Percentiles rank a stretch among this genome's conserved stretches.
Evolutionary conservation across 2,113 vertebrate species (phyloP).

Genomic region (Coryphaenoides rupestris): DNA sequence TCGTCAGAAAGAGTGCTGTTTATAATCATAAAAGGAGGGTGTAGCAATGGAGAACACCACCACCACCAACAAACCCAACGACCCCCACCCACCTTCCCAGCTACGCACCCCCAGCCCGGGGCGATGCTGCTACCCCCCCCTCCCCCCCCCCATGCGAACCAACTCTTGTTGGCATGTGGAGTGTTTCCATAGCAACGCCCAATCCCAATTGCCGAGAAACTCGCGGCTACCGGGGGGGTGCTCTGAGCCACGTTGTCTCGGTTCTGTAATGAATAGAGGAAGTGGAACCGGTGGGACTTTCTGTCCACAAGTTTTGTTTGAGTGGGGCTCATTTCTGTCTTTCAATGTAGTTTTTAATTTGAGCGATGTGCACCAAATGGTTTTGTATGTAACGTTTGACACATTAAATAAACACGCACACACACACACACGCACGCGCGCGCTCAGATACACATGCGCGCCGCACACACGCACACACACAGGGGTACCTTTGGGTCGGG

Average conservation of each 20-base stretch:
- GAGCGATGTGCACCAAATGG: conserved; percentile 10
- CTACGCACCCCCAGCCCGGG: no score
- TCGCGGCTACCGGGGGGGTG: conserved; percentile 47
- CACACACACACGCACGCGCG: conserved; percentile 1
- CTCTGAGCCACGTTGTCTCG: conserved; percentile 47
- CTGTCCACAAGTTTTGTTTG: conserved; percentile 40
- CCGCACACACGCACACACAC: neutral
- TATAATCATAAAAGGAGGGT: no score
- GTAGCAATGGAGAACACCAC: no score
- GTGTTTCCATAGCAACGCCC: no score
- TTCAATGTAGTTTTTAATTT: neutral
- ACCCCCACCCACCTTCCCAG: neutral
- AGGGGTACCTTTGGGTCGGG: conserved; percentile 16
- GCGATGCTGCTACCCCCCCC: no score
- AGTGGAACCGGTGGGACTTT: conserved; percentile 47
- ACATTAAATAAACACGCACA: conserved; percentile 14
- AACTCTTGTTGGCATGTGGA: no score
- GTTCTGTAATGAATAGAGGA: conserved; percentile 23
- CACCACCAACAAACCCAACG: conserved; percentile 9
- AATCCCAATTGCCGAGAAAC: conserved; percentile 40
- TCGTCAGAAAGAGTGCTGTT: no score
- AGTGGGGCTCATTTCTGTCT: neutral
- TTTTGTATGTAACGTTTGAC: conserved; percentile 41
- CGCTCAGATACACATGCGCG: no score
- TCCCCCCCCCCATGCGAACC: neutral